Evolutionary conservation across 2,888 invertebrate genomes (phyloP), one percentile per base, ranked within the genome.

Genomic region (Exephanes ischioxanthus): DNA sequence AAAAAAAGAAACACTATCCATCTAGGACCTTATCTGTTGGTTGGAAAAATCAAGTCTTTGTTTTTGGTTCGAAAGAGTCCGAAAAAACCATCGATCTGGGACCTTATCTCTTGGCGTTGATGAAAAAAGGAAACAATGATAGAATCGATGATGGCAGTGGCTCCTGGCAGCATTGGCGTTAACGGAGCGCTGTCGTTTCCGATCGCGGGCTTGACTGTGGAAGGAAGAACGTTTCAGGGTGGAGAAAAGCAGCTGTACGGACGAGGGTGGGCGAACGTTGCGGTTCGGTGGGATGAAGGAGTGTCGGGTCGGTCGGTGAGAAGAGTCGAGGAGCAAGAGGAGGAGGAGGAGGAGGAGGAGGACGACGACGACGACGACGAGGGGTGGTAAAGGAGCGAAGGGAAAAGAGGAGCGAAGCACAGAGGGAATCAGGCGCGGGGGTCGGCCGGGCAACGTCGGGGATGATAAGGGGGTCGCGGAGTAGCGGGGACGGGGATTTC

Each of bases 211-310:
- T 4, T 80, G 73, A 85, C n/a, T 55, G 48, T 71, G 61, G 78
- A 77, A 80, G 61, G 73, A 72, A 63, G 66, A 80, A 73, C 70
- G 80, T 76, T 76, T 58, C 76, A 73, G 78, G 70, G 58, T 76
- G 66, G 77, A 70, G 51, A 70, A 66, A 48, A 72, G 80, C 71
- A 72, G 72, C 83, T 73, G 85, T 84, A 78, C 41, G 48, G 86
- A 87, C 80, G 88, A 88, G 86, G 87, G 91, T 88, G 89, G 90
- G 89, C 83, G 92, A 90, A 86, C 90, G 87, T 89, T 90, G 91
- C 92, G 90, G 92, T 92, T 90, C 89, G 86, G 87, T 89, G 90
- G 90, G 91, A 91, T 85, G 91, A 90, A 88, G 89, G 86, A 89
- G 89, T 83, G 85, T 87, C 58, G 80, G 87, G 83, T 71, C 83